Evolutionary conservation across 1,140 invertebrate species (phyloP).

Genomic region (Babylonia areolata): DNA sequence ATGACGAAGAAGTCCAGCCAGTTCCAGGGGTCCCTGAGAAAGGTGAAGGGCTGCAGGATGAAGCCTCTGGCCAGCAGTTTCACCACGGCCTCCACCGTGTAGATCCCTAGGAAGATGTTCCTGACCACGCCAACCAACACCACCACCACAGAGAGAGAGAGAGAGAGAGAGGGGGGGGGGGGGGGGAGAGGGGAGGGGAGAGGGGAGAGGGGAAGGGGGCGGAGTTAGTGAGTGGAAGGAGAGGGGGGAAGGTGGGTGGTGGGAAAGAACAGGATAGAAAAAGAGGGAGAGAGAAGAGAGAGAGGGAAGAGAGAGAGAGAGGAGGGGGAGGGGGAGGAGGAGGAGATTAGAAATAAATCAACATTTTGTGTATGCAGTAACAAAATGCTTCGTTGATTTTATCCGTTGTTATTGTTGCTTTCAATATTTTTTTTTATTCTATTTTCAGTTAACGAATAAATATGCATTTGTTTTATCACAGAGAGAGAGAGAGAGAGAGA

Average conservation of each 20-base stretch:
- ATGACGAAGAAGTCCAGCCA: constrained; percentile 98
- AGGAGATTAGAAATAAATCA: background rate
- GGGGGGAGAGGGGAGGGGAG: background rate
- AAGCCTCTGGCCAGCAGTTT: constrained; percentile 97
- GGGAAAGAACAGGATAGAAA: background rate
- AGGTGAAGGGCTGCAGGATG: constrained; percentile 96
- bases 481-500: too few species aligned
- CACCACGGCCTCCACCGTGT: constrained; percentile 96
- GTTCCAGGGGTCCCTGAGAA: constrained; percentile 97
- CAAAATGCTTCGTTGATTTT: too few species aligned
- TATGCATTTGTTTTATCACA: too few species aligned
- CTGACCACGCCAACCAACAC: constrained; percentile 78
- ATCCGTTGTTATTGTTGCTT: too few species aligned
- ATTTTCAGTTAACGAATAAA: too few species aligned
- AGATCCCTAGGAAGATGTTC: constrained; percentile 96
- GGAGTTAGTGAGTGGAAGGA: background rate
- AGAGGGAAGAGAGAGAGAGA: background rate
- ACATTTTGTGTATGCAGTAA: background rate
- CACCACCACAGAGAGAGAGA: background rate
- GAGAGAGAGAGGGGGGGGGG: background rate
- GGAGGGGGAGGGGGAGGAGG: background rate
- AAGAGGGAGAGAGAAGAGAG: background rate
- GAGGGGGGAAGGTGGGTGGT: background rate
- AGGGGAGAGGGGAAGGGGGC: background rate
- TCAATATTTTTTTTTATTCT: too few species aligned